A percentile compares a stretch with the other conserved stretches of the same genome.
Conservation (phyloP, 2,113 vertebrate species). For the Danionella cerebrum region DNA sequence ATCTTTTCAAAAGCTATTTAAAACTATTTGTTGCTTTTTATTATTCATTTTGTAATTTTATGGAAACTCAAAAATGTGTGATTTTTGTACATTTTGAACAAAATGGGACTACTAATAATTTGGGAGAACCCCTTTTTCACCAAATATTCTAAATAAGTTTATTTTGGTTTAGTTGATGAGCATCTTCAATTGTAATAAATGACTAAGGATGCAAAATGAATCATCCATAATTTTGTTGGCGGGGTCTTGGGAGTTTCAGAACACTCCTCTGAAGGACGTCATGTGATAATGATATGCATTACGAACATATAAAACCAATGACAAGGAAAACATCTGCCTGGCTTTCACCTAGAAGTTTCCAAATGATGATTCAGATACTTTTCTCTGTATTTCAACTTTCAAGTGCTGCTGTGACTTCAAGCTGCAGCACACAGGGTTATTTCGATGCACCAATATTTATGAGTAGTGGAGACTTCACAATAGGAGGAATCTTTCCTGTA, state of each 20-base stretch:
- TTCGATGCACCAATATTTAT: constrained; percentile 45
- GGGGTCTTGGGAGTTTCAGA: neutral
- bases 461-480: constrained; percentile 46
- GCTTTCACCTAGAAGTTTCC: neutral
- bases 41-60: no score
- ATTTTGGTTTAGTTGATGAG: no score
- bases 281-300: constrained; percentile 7
- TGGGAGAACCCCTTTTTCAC: no score
- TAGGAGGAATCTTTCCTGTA: constrained; percentile 56
- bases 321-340: neutral
- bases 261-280: constrained; percentile 10
- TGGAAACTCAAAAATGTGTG: no score
- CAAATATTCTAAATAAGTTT: no score
- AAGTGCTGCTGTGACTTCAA: constrained; percentile 15
- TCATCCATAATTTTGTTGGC: neutral
- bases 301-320: constrained; percentile 24
- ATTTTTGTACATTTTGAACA: no score
- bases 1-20: no score
- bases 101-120: no score
- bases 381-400: constrained; percentile 24
- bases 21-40: no score
- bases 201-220: no score
- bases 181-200: no score
- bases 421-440: constrained; percentile 36
- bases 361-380: constrained; percentile 32